These are phyloP conservation scores for Xylophagus ater DNA, from an alignment of 2,888 invertebrate genomes.

Conservation along the genomic window DNA sequence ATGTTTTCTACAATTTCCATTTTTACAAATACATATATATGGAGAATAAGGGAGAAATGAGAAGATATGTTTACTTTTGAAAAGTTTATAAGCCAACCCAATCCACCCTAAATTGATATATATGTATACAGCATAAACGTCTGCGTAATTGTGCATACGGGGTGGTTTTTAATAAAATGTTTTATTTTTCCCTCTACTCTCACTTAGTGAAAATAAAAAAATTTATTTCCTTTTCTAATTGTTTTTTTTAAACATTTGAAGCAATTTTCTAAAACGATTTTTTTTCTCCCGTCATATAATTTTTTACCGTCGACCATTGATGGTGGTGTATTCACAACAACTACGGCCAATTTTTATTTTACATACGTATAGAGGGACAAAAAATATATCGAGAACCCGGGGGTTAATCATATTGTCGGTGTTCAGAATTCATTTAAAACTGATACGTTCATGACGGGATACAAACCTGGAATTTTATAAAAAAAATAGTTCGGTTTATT, in stretches of 20 bases:
- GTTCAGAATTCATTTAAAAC: slow-evolving; percentile 18
- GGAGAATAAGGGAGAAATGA: slow-evolving; percentile 13
- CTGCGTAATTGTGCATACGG: slow-evolving; percentile 18
- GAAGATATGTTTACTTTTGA: too few species aligned
- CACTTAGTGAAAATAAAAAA: too few species aligned
- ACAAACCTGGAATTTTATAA: background rate
- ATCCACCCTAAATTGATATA: slow-evolving; percentile 10
- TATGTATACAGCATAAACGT: slow-evolving; percentile 9
- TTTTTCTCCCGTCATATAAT: too few species aligned
- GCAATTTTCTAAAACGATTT: too few species aligned
- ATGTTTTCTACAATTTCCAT: too few species aligned
- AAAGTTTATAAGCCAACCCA: slow-evolving; percentile 12
- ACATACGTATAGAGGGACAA: too few species aligned
- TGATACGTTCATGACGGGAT: slow-evolving; percentile 14
- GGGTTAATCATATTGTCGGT: slow-evolving; percentile 20
- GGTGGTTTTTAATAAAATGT: slow-evolving; percentile 17
- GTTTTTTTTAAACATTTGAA: too few species aligned
- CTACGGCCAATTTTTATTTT: slow-evolving; percentile 7
- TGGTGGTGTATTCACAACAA: slow-evolving; percentile 5
- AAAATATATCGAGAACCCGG: slow-evolving; percentile 13
- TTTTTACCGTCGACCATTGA: slow-evolving; percentile 9
- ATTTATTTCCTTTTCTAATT: too few species aligned
- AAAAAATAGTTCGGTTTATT: background rate
- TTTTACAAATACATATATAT: too few species aligned
- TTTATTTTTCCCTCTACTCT: too few species aligned